Evolutionary conservation across 2,113 vertebrate genomes (phyloP).

Genomic region (Hippocampus zosterae): DNA sequence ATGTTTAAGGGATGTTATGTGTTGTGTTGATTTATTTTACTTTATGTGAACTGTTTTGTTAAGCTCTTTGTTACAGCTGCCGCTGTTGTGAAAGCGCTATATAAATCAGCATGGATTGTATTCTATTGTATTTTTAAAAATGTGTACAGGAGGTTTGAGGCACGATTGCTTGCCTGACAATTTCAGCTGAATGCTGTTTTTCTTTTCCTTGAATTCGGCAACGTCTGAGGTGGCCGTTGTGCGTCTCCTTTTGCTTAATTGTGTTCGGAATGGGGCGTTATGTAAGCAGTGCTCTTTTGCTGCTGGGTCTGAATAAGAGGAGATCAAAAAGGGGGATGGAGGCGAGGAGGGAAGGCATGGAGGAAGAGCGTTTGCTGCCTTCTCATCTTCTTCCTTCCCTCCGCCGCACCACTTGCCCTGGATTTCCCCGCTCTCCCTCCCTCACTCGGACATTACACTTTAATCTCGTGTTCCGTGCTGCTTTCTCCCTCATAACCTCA

Average conservation of each 20-base stretch:
- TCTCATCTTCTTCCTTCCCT: constrained; percentile 60
- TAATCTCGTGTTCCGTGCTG: constrained; percentile 59
- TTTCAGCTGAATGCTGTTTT: neutral
- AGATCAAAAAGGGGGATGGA: constrained; percentile 53
- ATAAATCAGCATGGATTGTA: too few species aligned
- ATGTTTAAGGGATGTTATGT: too few species aligned
- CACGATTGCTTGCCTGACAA: neutral
- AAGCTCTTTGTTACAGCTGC: too few species aligned
- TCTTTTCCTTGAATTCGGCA: constrained; percentile 11
- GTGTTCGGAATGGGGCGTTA: constrained; percentile 45
- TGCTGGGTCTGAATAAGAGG: constrained; percentile 54
- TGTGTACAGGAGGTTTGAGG: constrained; percentile 21
- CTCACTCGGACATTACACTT: constrained; percentile 63
- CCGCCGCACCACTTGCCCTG: constrained; percentile 59
- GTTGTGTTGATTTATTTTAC: too few species aligned
- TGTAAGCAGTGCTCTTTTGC: constrained; percentile 47
- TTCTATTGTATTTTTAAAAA: too few species aligned
- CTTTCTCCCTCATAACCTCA: constrained; percentile 15
- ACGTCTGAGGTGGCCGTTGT: constrained; percentile 27
- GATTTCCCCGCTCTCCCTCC: constrained; percentile 48
- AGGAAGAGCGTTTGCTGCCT: constrained; percentile 58
- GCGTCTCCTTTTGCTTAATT: constrained; percentile 24
- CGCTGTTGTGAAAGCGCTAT: too few species aligned
- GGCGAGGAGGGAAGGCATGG: constrained; percentile 9
- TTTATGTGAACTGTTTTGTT: too few species aligned